Conservation (phyloP, 2,113 vertebrate species). For the Antechinus flavipes region DNA sequence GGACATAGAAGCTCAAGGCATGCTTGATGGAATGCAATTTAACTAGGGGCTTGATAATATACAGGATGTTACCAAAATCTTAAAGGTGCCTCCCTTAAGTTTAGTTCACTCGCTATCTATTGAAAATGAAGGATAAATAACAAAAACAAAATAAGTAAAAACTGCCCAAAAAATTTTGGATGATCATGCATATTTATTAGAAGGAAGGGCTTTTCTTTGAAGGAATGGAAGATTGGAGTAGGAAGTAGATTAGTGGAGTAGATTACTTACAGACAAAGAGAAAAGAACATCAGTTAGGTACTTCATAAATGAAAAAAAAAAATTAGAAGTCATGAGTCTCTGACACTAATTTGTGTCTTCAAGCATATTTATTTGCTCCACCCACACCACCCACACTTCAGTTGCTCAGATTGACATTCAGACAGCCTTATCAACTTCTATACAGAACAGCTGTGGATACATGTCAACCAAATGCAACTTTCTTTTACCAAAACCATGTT, state of each 20-base stretch:
- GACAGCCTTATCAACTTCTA: background rate
- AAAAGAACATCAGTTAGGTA: background rate
- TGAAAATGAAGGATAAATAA: background rate
- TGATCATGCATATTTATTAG: background rate
- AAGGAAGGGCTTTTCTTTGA: background rate
- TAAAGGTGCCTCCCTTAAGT: background rate
- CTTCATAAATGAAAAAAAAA: background rate
- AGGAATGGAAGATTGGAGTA: background rate
- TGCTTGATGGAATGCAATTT: background rate
- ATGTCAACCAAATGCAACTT: background rate
- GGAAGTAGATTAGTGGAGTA: background rate
- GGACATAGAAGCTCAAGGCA: background rate
- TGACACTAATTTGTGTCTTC: background rate
- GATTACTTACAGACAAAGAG: background rate
- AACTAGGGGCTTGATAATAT: background rate
- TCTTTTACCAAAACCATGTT: background rate
- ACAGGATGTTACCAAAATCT: background rate
- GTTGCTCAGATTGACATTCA: background rate
- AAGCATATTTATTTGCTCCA: background rate
- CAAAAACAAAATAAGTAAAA: background rate
- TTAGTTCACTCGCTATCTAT: background rate
- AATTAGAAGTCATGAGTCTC: background rate
- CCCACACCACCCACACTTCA: background rate
- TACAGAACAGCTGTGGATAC: background rate
- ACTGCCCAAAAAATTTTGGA: background rate